Base-by-base conservation (phyloP, 2,888 invertebrate species). In the Drosophila sordidapex region DNA sequence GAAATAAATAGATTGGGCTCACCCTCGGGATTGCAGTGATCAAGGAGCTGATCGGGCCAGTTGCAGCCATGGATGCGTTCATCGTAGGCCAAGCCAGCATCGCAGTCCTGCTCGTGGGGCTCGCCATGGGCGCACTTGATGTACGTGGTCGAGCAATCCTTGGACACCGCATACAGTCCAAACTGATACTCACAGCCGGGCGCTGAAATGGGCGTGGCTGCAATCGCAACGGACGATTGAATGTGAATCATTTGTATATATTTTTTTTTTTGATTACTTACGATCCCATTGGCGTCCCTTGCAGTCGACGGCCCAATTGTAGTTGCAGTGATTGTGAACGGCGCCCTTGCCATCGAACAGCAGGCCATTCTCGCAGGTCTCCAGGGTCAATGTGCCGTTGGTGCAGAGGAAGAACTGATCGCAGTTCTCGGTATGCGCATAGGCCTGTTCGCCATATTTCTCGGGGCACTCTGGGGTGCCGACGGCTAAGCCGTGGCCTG, bases 301-400 rank as follows among this genome's bases (percentile, higher is more conserved):
- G 91, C 98, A 98, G 79, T 98, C 95, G 4, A 96, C 98, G 15
- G 97, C 98, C 98, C 98, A 98, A 94, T 97, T 94, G 94, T 98
- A 98, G 94, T 98, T 98, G 95, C 98, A 98, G 94, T 98, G 97
- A 93, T 98, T 96, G 94, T 98, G 96, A 0, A 97, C 96, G 27
- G 96, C 95, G 2, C 98, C 98, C 91, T 97, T 97, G 68, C 98
- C 98, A 92, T 98, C 98, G 91, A 97, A 98, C 49, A 98, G 94
- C 36, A 98, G 94, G 6, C 98, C 98, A 90, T 98, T 98, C 92
- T 97, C 98, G 91, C 98, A 98, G 35, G 96, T 96, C 92, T 98
- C 98, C 81, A 97, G 95, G 2, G 97, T 97, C 90, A 98, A 93
- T 2, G 97, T 97, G 52, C 98, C 98, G 92, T 98, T 98, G 76